Evolutionary conservation across 2,797 vertebrate genomes (phyloP).

Genomic region (Cichlasoma orientale): DNA sequence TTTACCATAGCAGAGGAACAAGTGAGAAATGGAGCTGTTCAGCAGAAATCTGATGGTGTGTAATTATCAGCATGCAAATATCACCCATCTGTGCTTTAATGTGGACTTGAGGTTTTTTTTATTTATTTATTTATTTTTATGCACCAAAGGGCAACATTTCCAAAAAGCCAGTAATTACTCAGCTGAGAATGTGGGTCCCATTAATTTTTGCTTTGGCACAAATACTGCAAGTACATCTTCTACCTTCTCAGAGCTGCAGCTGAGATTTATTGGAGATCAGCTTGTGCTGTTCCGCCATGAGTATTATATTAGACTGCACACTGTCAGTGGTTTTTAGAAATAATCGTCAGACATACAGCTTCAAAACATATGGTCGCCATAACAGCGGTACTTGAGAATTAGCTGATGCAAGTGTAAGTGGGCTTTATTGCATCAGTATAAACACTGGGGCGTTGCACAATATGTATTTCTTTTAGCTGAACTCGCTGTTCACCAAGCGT

Average conservation of each 20-base stretch:
- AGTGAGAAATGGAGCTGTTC: conserved; percentile 17
- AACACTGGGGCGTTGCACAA: neutral
- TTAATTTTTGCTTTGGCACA: conserved; percentile 64
- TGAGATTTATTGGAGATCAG: conserved; percentile 63
- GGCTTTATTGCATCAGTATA: conserved; percentile 28
- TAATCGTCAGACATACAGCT: conserved; percentile 24
- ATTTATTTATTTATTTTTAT: neutral
- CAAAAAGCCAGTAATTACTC: conserved; percentile 72
- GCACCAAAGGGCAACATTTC: conserved; percentile 65
- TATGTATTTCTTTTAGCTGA: conserved; percentile 5
- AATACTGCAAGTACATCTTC: conserved; percentile 25
- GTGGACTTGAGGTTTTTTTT: conserved; percentile 24
- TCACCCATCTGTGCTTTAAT: conserved; percentile 66
- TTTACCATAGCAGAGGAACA: conserved; percentile 41
- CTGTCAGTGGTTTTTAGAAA: conserved; percentile 20
- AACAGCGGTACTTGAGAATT: conserved; percentile 30
- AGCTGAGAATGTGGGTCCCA: conserved; percentile 50
- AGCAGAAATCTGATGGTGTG: conserved; percentile 44
- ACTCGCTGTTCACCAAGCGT: neutral
- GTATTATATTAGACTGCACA: conserved; percentile 13
- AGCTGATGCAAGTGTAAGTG: neutral
- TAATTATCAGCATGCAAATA: conserved; percentile 69
- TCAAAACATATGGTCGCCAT: conserved; percentile 31
- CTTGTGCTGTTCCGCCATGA: conserved; percentile 29
- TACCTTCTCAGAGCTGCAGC: conserved; percentile 42